Conservation (phyloP, 2,113 vertebrate species). For the Pluvialis apricaria region DNA sequence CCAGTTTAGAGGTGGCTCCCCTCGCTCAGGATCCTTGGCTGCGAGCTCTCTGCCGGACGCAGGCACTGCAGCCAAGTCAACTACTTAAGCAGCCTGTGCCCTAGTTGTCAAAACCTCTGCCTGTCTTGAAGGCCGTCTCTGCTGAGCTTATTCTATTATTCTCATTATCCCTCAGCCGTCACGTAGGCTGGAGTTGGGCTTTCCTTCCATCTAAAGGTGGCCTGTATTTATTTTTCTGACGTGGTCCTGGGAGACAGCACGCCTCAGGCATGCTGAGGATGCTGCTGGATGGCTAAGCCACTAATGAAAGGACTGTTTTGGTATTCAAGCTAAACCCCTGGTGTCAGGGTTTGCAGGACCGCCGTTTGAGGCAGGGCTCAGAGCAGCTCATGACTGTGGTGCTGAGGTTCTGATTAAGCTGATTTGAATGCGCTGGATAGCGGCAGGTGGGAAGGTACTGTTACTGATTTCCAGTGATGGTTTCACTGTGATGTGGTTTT, state of each 20-base stretch:
- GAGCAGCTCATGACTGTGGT: background rate
- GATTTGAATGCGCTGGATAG: background rate
- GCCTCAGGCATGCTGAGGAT: background rate
- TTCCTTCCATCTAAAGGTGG: background rate
- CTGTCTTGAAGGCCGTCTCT: background rate
- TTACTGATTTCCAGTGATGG: background rate
- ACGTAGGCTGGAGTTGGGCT: background rate
- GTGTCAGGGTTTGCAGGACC: background rate
- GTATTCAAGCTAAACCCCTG: background rate
- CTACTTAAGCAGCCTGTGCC: slow-evolving; percentile 21
- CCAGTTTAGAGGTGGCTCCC: slow-evolving; percentile 44
- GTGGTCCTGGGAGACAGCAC: background rate
- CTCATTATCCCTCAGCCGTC: background rate
- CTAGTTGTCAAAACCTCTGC: slow-evolving; percentile 37
- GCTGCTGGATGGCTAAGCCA: background rate
- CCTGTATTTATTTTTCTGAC: background rate
- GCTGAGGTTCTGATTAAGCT: background rate
- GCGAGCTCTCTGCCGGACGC: background rate
- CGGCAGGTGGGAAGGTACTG: background rate
- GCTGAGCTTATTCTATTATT: background rate
- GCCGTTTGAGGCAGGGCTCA: background rate
- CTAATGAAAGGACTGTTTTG: background rate
- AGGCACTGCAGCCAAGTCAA: background rate
- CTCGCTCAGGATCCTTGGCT: background rate
- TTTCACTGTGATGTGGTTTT: background rate